phyloP scores from a whole-genome alignment of 2,113 vertebrate genomes.

The Aegotheles bennettii region DNA sequence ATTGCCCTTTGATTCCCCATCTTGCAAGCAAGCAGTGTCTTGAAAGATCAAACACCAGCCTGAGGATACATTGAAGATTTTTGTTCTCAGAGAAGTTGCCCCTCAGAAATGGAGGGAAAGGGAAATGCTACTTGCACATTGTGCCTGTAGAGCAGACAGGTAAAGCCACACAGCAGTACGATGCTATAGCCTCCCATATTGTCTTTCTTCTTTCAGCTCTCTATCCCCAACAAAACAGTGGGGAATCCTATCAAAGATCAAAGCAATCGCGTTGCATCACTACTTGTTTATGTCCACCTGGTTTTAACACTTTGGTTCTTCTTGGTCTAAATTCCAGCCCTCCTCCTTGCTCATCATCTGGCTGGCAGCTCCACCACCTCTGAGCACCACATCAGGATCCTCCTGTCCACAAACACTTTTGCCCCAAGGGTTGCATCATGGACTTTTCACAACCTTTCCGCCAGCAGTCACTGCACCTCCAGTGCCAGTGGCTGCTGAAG shows the following conservation, averaged over 20 bases:
- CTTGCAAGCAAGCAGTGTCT: background rate
- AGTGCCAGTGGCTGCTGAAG: background rate
- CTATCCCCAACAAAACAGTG: background rate
- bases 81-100: background rate
- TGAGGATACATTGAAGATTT: background rate
- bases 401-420: background rate
- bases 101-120: background rate
- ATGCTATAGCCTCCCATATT: background rate
- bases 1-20: background rate
- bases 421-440: background rate
- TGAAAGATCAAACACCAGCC: constrained; percentile 1
- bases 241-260: background rate
- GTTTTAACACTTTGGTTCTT: background rate
- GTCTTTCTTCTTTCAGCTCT: background rate
- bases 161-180: background rate
- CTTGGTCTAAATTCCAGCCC: background rate
- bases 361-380: background rate
- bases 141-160: background rate
- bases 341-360: background rate
- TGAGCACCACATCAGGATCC: background rate
- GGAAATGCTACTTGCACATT: background rate
- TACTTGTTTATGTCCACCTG: background rate
- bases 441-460: background rate
- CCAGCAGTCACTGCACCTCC: background rate
- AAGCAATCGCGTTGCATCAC: background rate